phyloP scores from a whole-genome alignment of 2,113 vertebrate species.

The Carassius gibelio region DNA sequence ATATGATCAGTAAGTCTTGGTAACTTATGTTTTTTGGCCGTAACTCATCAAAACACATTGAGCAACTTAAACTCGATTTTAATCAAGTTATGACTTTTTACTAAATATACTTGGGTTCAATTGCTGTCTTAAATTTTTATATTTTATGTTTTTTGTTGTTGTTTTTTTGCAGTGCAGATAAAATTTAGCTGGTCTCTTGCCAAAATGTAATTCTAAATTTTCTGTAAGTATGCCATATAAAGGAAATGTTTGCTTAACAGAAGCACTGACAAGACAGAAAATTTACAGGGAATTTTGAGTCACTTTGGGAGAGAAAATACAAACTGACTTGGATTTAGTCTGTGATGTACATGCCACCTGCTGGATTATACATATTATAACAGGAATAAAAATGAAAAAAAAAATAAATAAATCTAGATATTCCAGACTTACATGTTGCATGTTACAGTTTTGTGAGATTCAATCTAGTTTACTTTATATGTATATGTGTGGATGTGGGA shows the following conservation, averaged over 20 bases:
- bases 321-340: neutral
- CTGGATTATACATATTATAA: constrained; percentile 17
- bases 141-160: no score
- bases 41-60: no score
- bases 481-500: neutral
- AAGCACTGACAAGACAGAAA: neutral
- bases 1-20: no score
- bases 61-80: no score
- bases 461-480: neutral
- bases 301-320: neutral
- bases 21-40: no score
- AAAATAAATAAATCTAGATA: accelerated
- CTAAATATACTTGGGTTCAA: no score
- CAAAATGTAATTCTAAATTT: neutral
- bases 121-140: no score
- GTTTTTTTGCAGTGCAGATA: constrained; percentile 44
- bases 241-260: neutral
- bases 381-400: neutral
- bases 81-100: no score
- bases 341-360: constrained; percentile 23
- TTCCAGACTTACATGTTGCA: constrained; percentile 67
- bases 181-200: neutral
- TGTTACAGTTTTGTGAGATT: neutral
- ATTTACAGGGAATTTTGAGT: neutral
- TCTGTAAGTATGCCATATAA: neutral